Evolutionary conservation across 2,888 invertebrate species (phyloP), one percentile per base, ranked within the genome.

Genomic region (Brachyptera risi): DNA sequence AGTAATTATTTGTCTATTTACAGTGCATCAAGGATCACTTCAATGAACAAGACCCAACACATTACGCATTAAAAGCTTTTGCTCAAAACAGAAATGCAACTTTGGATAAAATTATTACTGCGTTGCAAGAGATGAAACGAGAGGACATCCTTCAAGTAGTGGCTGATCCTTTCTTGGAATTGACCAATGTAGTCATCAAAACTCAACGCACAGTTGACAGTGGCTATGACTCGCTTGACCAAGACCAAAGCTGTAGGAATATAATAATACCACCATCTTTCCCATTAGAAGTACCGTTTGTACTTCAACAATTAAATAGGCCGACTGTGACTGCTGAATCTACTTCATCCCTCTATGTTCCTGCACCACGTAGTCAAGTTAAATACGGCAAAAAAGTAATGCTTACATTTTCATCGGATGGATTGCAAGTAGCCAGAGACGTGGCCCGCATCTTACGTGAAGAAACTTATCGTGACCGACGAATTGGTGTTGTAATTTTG

Each of bases 401-500:
- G 56, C 27, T 63, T 0, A 63, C 63, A 23, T 63, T 59, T 56
- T 47, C 61, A 27, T 24, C 42, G 15, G 63, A 63, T 61, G 63
- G 63, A 24, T 35, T 54, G 13, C 17, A 49, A 19, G 42, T 27
- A 19, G 63, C 63, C 17, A 17, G 38, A 15, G 42, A 56, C 19
- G 35, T 63, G 19, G 56, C 63, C 3, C 4, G 24, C 42, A 40
- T 47, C 15, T 59, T 63, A 3, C 37, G 63, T 9, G 21, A 26
- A 24, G 23, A 57, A 15, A 54, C 47, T 15, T 24, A 56, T 1
- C 38, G 49, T 37, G 17, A 50, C 15, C 59, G 31, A 19, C 27
- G 26, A 5, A 58, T 63, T 17, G 63, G 63, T 13, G 63, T 63
- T n/a, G 35, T 63, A 4, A 63, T 61, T 56, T 47, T 63, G 17